A percentile compares a stretch with the other conserved stretches of the same genome.
Evolutionary conservation across 2,113 vertebrate species (phyloP).

Genomic region (Oplegnathus fasciatus): DNA sequence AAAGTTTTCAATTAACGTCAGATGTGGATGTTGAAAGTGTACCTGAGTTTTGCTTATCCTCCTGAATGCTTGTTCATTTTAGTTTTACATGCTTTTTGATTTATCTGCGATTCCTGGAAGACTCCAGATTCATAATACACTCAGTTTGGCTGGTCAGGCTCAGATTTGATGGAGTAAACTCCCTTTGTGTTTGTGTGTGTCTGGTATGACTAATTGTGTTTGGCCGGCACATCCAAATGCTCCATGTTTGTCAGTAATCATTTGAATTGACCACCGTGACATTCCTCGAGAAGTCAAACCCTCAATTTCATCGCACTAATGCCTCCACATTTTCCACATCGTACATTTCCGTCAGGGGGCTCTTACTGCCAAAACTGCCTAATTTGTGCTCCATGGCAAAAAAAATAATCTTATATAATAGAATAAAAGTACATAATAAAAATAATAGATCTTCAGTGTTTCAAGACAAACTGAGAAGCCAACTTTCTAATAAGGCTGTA

Average conservation of each 20-base stretch:
- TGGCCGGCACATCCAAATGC: slow-evolving; percentile 31
- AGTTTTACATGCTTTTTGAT: slow-evolving; percentile 30
- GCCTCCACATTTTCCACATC: slow-evolving; percentile 40
- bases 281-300: slow-evolving; percentile 57
- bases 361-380: neutral
- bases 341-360: slow-evolving; percentile 12
- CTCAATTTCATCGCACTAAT: slow-evolving; percentile 35
- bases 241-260: slow-evolving; percentile 65
- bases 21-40: slow-evolving; percentile 35
- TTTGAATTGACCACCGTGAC: slow-evolving; percentile 48
- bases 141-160: slow-evolving; percentile 17
- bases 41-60: slow-evolving; percentile 32
- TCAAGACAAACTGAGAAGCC: slow-evolving; percentile 50
- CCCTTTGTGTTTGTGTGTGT: slow-evolving; percentile 46
- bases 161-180: slow-evolving; percentile 46
- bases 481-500: slow-evolving; percentile 21
- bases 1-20: slow-evolving; percentile 48
- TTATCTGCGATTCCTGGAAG: slow-evolving; percentile 45
- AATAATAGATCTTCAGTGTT: slow-evolving; percentile 38
- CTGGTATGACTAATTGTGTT: slow-evolving; percentile 55
- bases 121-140: slow-evolving; percentile 14
- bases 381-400: slow-evolving; percentile 31
- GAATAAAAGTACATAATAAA: neutral
- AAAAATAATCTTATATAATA: slow-evolving; percentile 6
- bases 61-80: slow-evolving; percentile 18